These are phyloP conservation scores for Entelurus aequoreus DNA, from an alignment of 2,113 vertebrate species.

Conservation along the genomic window DNA sequence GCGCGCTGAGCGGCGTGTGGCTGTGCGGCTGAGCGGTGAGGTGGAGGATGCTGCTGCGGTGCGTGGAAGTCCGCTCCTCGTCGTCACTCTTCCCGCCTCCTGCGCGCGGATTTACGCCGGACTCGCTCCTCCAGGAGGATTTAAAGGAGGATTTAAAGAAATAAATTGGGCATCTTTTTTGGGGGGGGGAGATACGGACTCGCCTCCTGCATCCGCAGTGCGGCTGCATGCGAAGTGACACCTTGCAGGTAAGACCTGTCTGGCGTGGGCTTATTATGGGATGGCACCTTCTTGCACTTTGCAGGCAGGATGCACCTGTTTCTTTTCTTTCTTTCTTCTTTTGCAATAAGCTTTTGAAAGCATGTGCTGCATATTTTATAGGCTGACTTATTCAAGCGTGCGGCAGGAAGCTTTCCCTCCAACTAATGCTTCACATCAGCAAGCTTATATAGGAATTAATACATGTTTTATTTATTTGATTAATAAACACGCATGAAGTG, in stretches of 20 bases:
- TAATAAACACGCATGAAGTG: neutral
- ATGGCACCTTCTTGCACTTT: neutral
- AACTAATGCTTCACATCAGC: neutral
- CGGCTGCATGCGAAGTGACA: constrained; percentile 72
- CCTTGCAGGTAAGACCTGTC: constrained; percentile 60
- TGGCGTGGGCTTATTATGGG: neutral
- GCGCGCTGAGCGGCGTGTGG: constrained; percentile 56
- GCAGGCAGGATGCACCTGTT: neutral
- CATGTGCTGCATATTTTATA: neutral
- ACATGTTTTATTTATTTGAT: too few relatives aligned
- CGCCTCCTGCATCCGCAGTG: constrained; percentile 75
- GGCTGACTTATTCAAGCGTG: neutral
- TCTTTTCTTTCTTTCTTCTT: neutral
- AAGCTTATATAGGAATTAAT: neutral
- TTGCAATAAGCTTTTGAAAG: neutral
- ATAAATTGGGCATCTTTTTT: constrained; percentile 27
- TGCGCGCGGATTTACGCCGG: constrained; percentile 60
- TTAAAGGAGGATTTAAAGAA: constrained; percentile 34
- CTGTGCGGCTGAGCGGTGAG: constrained; percentile 55
- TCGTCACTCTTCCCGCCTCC: constrained; percentile 23
- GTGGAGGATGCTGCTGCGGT: constrained; percentile 48
- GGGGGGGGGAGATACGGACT: constrained; percentile 54
- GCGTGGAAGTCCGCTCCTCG: constrained; percentile 50
- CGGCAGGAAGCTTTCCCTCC: neutral
- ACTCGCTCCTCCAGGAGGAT: constrained; percentile 48